Conservation (phyloP, 2,797 vertebrate species). For the Ataeniobius toweri region DNA sequence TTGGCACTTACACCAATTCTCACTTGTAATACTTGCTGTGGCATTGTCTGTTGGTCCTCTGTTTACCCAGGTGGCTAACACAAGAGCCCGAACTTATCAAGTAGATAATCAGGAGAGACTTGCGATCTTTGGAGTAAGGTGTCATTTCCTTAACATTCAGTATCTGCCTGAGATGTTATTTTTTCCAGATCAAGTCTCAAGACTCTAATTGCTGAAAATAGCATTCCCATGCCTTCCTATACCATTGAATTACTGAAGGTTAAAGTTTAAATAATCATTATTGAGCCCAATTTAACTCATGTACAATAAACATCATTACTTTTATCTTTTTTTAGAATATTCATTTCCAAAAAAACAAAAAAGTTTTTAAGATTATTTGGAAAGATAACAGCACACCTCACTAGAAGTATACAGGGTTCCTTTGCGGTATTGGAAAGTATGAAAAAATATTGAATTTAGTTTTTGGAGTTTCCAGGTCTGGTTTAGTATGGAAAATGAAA, state of each 20-base stretch:
- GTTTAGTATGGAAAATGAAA: neutral
- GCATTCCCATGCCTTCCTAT: neutral
- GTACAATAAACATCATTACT: neutral
- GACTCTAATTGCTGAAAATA: neutral
- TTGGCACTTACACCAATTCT: conserved; percentile 52
- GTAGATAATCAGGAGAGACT: conserved; percentile 40
- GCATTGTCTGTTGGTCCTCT: conserved; percentile 49
- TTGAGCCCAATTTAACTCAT: neutral
- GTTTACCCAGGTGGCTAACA: conserved; percentile 69
- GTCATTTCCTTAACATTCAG: conserved; percentile 50
- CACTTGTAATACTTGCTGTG: conserved; percentile 24
- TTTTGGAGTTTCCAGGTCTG: neutral
- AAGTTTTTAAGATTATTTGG: neutral
- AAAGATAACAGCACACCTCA: neutral
- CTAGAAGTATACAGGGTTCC: neutral
- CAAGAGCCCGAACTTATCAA: conserved; percentile 41
- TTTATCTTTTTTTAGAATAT: neutral
- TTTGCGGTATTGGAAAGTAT: neutral
- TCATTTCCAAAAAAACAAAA: neutral
- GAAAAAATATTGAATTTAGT: neutral
- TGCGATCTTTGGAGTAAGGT: conserved; percentile 58
- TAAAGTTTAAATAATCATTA: neutral
- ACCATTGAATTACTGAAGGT: neutral
- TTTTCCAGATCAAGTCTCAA: neutral
- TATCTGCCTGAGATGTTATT: conserved; percentile 30